Evolutionary conservation across 2,113 vertebrate genomes (phyloP), one percentile per base, ranked within the genome.

Genomic region (Crotalus tigris): DNA sequence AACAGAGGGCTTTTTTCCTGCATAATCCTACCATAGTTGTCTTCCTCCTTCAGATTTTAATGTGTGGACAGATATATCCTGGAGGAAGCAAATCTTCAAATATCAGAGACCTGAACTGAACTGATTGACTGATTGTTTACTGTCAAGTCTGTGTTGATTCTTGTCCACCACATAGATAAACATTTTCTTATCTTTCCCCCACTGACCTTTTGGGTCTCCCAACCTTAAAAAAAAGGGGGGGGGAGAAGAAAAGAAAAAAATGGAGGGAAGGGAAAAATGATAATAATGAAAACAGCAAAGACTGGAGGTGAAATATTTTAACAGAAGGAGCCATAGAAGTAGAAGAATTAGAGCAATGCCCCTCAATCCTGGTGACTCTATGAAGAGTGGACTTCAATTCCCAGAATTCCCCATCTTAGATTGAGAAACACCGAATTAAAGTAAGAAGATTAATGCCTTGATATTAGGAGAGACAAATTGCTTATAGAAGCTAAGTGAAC

Each of bases 391-490:
- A 15, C 29, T 69, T 69, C 29, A 69, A 15, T n/a, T 13, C 29
- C 61, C 61, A 69, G 53, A 54, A 54, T 54, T 54, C 53, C 53
- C 53, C 64, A 69, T 33, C 64, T 69, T 69, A 15, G 64, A 29
- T 69, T n/a, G 64, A 69, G 64, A 69, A 69, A 33, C 64, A 17
- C 5, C 15, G 7, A 44, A 81, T 81, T 81, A 39, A 5, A 44
- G 17, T 21, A 81, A 81, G 33, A 44, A 21, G 75, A 81, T 81
- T 81, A 39, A 90, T 90, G 86, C 92, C 97, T 96, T 89, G 95
- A 91, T 54, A 58, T 93, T 92, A 94, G 93, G 92, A 96, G 95
- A 98, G 97, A 97, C 95, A 93, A 96, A 97, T 97, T 92, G 95
- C 94, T 96, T 92, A 69, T 2, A 87, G 91, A 96, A 95, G 96